Evolutionary conservation across 2,888 invertebrate species (phyloP), one percentile per base, ranked within the genome.

Genomic region (Cyclophora albipunctata): DNA sequence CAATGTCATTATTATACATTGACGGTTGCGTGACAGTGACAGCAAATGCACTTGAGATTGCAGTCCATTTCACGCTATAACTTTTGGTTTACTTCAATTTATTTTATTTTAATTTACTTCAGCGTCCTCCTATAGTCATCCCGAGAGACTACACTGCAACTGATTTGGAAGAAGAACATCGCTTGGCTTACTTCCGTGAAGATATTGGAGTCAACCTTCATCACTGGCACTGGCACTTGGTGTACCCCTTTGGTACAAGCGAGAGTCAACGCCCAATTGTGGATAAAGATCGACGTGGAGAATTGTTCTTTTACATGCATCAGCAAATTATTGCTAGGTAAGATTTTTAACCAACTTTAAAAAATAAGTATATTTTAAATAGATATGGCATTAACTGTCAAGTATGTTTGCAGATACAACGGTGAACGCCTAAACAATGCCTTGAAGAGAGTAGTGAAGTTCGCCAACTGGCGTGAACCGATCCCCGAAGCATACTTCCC

Each of bases 191-290:
- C 71, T 96, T 93, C 87, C 91, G 96, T 3, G 96, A 96, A 80
- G 96, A 96, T 71, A 78, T 94, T 42, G 94, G 94, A n/a, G 82
- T 94, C 54, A 95, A 95, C 77, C 89, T 94, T 40, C 95, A 95
- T 71, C 94, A 95, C 68, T 95, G 94, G 84, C 94, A 95, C 67
- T 95, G 94, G 95, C 95, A 95, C 86, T 87, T 95, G 54, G 93
- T 95, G 0, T 95, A 94, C 69, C 94, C 94, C 0, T 91, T 91
- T 67, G 90, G 82, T 40, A 88, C 90, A 43, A 20, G 6, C 43
- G 43, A 34, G 5, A 34, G 7, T 20, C 67, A 71, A 7, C 72
- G 71, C 45, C 78, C 83, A 42, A 91, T 94, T 42, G 94, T 95
- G 3, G 89, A 89, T 46, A 95, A 95, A 71, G 93, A 95, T 71